Evolutionary conservation across 1,140 invertebrate species (phyloP), one percentile per base, ranked within the genome.

Genomic region (Drosophila repleta): DNA sequence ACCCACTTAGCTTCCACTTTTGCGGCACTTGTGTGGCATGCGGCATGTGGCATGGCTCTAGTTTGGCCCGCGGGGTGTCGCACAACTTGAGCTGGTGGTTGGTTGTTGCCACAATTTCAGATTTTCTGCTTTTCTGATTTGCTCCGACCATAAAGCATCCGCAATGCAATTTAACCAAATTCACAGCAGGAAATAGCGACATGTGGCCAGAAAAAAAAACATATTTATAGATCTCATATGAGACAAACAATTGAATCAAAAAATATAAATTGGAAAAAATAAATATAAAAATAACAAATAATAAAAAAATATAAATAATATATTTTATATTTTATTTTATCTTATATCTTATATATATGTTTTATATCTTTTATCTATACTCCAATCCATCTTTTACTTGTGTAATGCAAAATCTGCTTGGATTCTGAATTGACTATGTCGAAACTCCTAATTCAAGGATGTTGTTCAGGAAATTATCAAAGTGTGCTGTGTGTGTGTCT

Each of bases 131-230:
- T 65, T 69, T 76, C 56, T 83, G 79, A 87, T 85, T 87, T 68
- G 83, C 60, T 61, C 74, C 66, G 70, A 64, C 70, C 57, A 79
- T 11, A 52, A 43, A 46, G 29, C 39, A 32, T 15, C 32, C 49
- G 39, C 71, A 81, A 79, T 88, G 79, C 82, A 83, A 88, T 88
- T 84, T 84, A 90, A 58, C 49, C 66, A 85, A 89, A 85, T 80
- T 74, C 79, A 66, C 85, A 90, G 85, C 84, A 73, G 80, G 84
- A 89, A 84, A 75, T 52, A 17, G 65, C 62, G 67, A 60, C 41
- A 51, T 68, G 68, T 51, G 71, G 63, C 72, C 46, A 76, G 17
- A 72, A 75, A 75, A 24, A 82, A 43, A 72, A 75, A 75, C 48
- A 82, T 51, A 77, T 77, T 62, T 65, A 57, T 57, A 84, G 32